A percentile compares a stretch with the other conserved stretches of the same genome.
phyloP scores from a whole-genome alignment of 2,113 vertebrate genomes.

The Clinocottus analis region DNA sequence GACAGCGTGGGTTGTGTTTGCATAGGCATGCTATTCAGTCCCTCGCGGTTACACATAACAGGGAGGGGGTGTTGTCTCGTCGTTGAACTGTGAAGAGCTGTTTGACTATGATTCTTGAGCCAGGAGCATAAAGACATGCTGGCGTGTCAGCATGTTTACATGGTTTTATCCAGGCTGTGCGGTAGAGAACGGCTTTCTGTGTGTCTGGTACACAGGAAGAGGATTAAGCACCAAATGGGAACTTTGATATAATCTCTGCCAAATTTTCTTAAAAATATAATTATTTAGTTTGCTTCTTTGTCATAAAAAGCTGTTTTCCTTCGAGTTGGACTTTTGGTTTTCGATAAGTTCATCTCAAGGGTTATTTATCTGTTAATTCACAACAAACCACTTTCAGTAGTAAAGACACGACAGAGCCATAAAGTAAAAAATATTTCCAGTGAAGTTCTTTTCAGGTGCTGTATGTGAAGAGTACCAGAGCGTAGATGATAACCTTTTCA shows the following conservation, averaged over 20 bases:
- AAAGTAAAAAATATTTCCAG: neutral
- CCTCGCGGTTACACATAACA: constrained; percentile 38
- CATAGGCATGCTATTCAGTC: constrained; percentile 26
- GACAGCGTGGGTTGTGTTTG: constrained; percentile 37
- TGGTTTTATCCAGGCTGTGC: neutral
- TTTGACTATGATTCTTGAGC: constrained; percentile 10
- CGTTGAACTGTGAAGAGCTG: constrained; percentile 54
- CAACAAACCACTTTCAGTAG: neutral
- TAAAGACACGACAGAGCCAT: neutral
- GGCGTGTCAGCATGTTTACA: neutral
- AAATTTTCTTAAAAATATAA: neutral
- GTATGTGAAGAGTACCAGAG: constrained; percentile 4
- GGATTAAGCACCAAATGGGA: neutral
- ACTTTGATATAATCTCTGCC: neutral
- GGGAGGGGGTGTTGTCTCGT: constrained; percentile 35
- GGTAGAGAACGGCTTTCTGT: neutral
- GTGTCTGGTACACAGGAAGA: neutral
- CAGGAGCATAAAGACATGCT: neutral
- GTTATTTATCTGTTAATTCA: neutral
- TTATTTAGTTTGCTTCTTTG: neutral
- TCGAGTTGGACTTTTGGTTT: neutral
- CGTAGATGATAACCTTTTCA: constrained; percentile 24
- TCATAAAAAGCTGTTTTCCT: neutral
- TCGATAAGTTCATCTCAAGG: no score
- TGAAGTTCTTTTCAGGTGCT: neutral